phyloP scores from a whole-genome alignment of 1,140 invertebrate species.

The Mya arenaria region DNA sequence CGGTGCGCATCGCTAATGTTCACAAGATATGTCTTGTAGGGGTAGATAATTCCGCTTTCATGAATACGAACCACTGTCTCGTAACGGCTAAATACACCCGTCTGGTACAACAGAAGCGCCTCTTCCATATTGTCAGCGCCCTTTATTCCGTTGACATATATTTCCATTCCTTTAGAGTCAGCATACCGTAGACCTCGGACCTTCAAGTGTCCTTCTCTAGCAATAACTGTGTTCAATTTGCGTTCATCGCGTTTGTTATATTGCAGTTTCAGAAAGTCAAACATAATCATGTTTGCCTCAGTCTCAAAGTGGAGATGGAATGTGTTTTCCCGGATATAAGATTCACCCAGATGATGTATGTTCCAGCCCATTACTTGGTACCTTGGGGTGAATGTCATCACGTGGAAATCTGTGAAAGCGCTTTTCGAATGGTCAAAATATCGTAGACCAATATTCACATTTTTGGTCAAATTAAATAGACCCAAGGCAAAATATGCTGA shows the following conservation, averaged over 20 bases:
- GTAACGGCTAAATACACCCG: constrained; percentile 10
- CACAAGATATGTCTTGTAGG: constrained; percentile 34
- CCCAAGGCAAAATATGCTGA: constrained; percentile 40
- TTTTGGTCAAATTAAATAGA: constrained; percentile 38
- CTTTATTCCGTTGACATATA: not conserved
- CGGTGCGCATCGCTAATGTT: not conserved
- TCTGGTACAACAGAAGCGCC: constrained; percentile 19
- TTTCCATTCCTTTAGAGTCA: constrained; percentile 3
- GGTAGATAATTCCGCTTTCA: constrained; percentile 21
- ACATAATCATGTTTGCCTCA: constrained; percentile 45
- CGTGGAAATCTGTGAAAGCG: constrained; percentile 25
- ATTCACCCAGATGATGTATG: constrained; percentile 28
- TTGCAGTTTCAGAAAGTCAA: constrained; percentile 45
- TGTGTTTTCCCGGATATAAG: not conserved
- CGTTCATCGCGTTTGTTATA: constrained; percentile 31
- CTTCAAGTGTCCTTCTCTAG: constrained; percentile 2
- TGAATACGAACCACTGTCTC: constrained; percentile 21
- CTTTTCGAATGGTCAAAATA: constrained; percentile 37
- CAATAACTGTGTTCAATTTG: not conserved
- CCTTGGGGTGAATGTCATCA: constrained; percentile 12
- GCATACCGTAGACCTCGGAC: constrained; percentile 9
- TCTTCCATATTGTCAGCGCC: constrained; percentile 5
- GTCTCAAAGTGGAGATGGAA: constrained; percentile 42
- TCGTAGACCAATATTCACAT: constrained; percentile 21
- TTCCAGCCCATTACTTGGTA: constrained; percentile 50